These are phyloP conservation scores for Drosophila anomelani DNA, from an alignment of 2,888 invertebrate genomes.

Conservation along the genomic window DNA sequence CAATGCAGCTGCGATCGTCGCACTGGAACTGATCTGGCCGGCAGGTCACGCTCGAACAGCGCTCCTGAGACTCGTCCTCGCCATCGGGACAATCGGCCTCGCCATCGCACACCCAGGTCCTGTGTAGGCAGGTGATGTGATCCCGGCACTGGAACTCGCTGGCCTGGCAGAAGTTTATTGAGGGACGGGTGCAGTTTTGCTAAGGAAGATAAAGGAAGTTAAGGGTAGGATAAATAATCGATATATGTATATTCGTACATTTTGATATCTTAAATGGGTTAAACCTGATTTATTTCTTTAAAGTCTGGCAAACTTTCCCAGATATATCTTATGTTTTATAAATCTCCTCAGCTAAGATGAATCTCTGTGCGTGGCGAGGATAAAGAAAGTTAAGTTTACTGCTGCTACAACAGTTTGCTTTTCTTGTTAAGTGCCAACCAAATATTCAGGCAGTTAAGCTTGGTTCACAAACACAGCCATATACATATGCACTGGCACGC, in stretches of 20 bases:
- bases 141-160: conserved; percentile 93
- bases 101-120: conserved; percentile 93
- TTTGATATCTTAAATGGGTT: not conserved
- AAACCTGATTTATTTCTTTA: not conserved
- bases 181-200: conserved; percentile 87
- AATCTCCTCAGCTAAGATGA: not conserved
- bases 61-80: conserved; percentile 89
- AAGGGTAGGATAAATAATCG: not conserved
- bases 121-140: conserved; percentile 91
- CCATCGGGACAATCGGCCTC: conserved; percentile 93
- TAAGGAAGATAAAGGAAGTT: not conserved
- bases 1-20: conserved; percentile 91
- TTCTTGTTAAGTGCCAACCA: conserved; percentile 54
- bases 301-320: not conserved
- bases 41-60: conserved; percentile 91
- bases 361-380: conserved; percentile 17
- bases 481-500: not conserved
- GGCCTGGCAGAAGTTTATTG: conserved; percentile 88
- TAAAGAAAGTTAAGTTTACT: conserved; percentile 52
- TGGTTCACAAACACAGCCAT: conserved; percentile 30
- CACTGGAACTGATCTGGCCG: conserved; percentile 95
- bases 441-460: conserved; percentile 46
- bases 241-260: too few species aligned
- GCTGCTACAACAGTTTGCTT: conserved; percentile 43
- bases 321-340: not conserved